Evolutionary conservation across 2,888 invertebrate genomes (phyloP), one percentile per base, ranked within the genome.

Genomic region (Chloromyia formosa): DNA sequence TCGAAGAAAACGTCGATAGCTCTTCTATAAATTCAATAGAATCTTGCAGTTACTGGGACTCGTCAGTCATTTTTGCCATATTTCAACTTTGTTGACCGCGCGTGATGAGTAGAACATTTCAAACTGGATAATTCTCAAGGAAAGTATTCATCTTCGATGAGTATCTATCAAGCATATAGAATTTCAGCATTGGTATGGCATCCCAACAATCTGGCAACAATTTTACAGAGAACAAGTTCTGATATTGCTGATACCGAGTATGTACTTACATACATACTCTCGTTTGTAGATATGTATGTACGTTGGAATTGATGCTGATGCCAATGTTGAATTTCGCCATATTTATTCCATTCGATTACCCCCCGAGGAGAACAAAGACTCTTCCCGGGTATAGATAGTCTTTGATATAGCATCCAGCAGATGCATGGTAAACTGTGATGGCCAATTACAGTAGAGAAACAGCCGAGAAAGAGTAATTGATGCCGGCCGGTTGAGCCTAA

Each of bases 271-370:
- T 35, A 35, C 27, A 35, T n/a, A n/a, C n/a, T n/a, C n/a, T n/a
- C 3, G 27, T 35, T 35, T 35, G 27, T 35, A 7, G 27, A n/a
- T n/a, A n/a, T n/a, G n/a, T n/a, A n/a, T n/a, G n/a, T n/a, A n/a
- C n/a, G n/a, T n/a, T n/a, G n/a, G n/a, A n/a, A 5, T 16, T 54
- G 20, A 20, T 56, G 56, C 10, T 56, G 22, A 56, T 35, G 12
- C 35, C 61, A 23, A 61, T 61, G 20, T 1, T 42, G 23, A 68
- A 68, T 20, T 49, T 49, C 66, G 53, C 66, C 66, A 68, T 49
- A 68, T 53, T 64, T 68, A 68, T 68, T 68, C 61, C 66, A 49
- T 68, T 23, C 66, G 66, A 68, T 68, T 45, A 49, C 66, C 49
- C 49, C 66, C 66, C 66, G 66, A 45, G 23, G 66, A 10, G 49